Conservation (phyloP, 2,888 invertebrate species). For the Smittia aterrima region DNA sequence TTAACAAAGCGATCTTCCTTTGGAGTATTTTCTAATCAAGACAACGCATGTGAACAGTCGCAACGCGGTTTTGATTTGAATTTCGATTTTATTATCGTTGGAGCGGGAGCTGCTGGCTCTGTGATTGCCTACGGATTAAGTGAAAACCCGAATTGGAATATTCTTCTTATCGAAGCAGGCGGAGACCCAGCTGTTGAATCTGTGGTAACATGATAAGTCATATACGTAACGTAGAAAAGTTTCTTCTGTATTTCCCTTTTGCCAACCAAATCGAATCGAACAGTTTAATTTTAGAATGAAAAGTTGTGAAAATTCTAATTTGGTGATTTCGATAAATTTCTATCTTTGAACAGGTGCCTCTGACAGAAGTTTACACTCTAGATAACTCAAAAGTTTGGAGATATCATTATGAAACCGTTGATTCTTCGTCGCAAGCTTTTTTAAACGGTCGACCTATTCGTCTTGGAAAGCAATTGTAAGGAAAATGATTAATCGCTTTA, state of each 20-base stretch:
- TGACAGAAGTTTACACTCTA: neutral
- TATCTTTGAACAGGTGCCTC: too few species aligned
- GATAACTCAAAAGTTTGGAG: neutral
- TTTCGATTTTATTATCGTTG: conserved; percentile 18
- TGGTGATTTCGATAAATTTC: too few species aligned
- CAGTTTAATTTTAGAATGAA: too few species aligned
- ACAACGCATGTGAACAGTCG: too few species aligned
- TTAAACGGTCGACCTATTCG: neutral
- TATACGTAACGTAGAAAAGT: too few species aligned
- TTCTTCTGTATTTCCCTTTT: too few species aligned
- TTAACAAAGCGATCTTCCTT: too few species aligned
- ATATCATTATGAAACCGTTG: neutral
- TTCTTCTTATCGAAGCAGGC: conserved; percentile 9
- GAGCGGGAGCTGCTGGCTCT: neutral
- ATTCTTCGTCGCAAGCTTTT: neutral
- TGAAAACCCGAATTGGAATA: neutral
- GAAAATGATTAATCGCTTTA: neutral
- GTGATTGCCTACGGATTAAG: neutral
- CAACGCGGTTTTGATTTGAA: neutral
- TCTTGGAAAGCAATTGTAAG: neutral
- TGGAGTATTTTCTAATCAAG: too few species aligned
- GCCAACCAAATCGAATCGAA: too few species aligned
- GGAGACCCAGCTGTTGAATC: neutral
- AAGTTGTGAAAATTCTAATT: too few species aligned
- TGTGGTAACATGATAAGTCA: too few species aligned